A percentile compares a stretch with the other conserved stretches of the same genome.
These are phyloP conservation scores for Rotaria macrura DNA, from an alignment of 2,888 invertebrate species.

Conservation along the genomic window DNA sequence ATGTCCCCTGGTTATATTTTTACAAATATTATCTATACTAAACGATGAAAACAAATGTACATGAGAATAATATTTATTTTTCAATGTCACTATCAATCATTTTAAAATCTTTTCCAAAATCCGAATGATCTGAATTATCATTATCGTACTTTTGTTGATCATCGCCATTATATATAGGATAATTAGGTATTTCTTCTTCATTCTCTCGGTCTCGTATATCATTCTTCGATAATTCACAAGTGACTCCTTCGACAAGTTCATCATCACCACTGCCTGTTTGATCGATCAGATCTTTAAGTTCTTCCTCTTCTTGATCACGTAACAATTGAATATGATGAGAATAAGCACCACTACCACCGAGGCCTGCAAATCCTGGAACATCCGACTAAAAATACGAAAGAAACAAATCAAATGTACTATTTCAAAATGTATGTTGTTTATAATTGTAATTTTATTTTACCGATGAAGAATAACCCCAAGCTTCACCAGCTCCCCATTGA, in stretches of 20 bases:
- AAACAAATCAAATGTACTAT: too few relatives aligned
- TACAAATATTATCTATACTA: too few relatives aligned
- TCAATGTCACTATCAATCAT: neutral
- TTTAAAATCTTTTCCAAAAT: neutral
- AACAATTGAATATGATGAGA: neutral
- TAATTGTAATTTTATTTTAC: neutral
- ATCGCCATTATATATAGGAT: neutral
- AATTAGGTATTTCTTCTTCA: neutral
- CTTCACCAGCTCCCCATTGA: neutral
- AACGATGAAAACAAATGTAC: neutral
- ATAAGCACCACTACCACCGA: neutral
- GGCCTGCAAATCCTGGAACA: neutral
- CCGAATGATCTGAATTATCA: neutral
- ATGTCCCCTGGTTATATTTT: too few relatives aligned
- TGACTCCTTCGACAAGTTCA: neutral
- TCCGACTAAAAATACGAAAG: too few relatives aligned
- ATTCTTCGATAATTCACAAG: neutral
- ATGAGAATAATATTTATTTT: neutral
- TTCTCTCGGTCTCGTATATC: neutral
- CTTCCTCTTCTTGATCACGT: neutral
- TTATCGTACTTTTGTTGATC: neutral
- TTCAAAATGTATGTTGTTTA: too few relatives aligned
- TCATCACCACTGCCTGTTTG: neutral
- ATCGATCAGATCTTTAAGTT: neutral
- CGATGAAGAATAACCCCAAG: neutral